A percentile compares a stretch with the other conserved stretches of the same genome.
Conservation (phyloP, 2,888 invertebrate species). For the Rhamphomyia laevipes region DNA sequence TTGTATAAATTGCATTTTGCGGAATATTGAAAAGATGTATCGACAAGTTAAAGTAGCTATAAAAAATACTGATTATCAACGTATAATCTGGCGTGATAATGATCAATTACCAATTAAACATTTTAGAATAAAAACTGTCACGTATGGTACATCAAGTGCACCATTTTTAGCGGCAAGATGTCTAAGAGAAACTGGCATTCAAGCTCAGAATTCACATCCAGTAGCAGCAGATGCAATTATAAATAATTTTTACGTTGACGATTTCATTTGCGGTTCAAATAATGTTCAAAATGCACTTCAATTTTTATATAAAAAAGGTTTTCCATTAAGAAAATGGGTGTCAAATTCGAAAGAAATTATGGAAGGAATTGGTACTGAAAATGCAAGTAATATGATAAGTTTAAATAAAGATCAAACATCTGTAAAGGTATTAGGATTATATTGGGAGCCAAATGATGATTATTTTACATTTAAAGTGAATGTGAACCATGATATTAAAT, state of each 20-base stretch:
- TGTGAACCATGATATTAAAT: not conserved
- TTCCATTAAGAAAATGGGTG: slow-evolving; percentile 13
- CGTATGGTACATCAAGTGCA: slow-evolving; percentile 15
- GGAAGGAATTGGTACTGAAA: slow-evolving; percentile 2
- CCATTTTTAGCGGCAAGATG: slow-evolving; percentile 16
- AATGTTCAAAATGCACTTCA: slow-evolving; percentile 7
- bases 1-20: slow-evolving; percentile 11
- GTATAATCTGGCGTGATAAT: slow-evolving; percentile 14
- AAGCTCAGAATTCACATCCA: slow-evolving; percentile 8
- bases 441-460: slow-evolving; percentile 7
- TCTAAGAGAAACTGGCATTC: slow-evolving; percentile 12
- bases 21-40: slow-evolving; percentile 21
- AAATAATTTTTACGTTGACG: slow-evolving; percentile 16
- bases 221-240: slow-evolving; percentile 10
- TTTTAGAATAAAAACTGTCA: slow-evolving; percentile 11
- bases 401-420: not conserved
- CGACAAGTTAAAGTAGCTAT: slow-evolving; percentile 15
- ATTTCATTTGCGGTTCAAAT: slow-evolving; percentile 15
- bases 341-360: slow-evolving; percentile 10
- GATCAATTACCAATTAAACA: slow-evolving; percentile 3
- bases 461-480: slow-evolving; percentile 2
- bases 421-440: slow-evolving; percentile 9
- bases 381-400: slow-evolving; percentile 1
- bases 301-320: slow-evolving; percentile 6
- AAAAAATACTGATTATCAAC: slow-evolving; percentile 12